Evolutionary conservation across 2,888 invertebrate genomes (phyloP).

Genomic region (Spicauda simplicius): DNA sequence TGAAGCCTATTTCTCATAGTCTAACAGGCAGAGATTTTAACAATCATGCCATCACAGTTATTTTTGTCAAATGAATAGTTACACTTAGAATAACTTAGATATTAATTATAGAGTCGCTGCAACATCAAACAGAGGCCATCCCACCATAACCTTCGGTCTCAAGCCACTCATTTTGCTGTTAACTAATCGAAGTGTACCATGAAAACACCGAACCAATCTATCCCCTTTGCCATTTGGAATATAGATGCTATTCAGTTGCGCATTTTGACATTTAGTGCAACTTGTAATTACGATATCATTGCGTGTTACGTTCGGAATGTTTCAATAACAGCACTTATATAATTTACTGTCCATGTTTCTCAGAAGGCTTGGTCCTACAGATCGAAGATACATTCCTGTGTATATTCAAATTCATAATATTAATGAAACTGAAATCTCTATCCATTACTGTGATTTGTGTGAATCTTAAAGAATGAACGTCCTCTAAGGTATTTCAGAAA

Average conservation of each 20-base stretch:
- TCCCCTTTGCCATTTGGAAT: conserved; percentile 11
- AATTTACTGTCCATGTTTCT: conserved; percentile 17
- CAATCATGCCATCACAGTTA: neutral
- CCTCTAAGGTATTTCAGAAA: too few species aligned
- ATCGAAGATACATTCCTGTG: neutral
- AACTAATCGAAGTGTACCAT: conserved; percentile 13
- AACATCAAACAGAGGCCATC: conserved; percentile 8
- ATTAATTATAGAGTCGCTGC: conserved; percentile 1
- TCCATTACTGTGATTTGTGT: too few species aligned
- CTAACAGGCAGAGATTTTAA: too few species aligned
- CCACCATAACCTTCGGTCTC: conserved; percentile 19
- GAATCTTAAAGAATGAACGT: too few species aligned
- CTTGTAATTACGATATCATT: conserved; percentile 39
- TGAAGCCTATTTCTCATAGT: too few species aligned
- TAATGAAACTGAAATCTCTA: too few species aligned
- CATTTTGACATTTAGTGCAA: conserved; percentile 24
- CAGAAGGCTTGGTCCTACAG: neutral
- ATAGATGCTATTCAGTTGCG: conserved; percentile 24
- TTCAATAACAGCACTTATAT: conserved; percentile 28
- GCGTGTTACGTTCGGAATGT: conserved; percentile 39
- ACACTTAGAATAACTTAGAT: neutral
- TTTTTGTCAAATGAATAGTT: neutral
- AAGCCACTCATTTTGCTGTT: conserved; percentile 22
- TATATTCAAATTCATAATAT: too few species aligned
- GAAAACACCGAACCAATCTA: neutral